phyloP scores from a whole-genome alignment of 2,888 invertebrate genomes.

The Epistrophella euchroma region DNA sequence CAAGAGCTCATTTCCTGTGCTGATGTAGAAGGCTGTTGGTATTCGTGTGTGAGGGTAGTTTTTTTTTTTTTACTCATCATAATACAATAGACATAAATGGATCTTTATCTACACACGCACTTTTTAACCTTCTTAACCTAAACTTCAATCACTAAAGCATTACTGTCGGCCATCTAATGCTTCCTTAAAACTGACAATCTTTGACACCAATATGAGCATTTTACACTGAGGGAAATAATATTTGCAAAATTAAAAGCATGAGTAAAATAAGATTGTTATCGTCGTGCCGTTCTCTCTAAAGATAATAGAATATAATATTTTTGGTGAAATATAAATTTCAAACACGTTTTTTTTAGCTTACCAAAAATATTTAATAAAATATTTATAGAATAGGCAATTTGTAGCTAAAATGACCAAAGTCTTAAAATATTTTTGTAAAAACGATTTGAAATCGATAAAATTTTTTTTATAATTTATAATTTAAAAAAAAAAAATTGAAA shows the following conservation, averaged over 20 bases:
- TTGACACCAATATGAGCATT: slow-evolving; percentile 8
- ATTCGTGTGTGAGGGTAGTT: slow-evolving; percentile 16
- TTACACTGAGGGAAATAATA: neutral
- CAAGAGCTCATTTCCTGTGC: slow-evolving; percentile 47
- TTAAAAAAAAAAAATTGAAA: too few species aligned
- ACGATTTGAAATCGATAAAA: too few species aligned
- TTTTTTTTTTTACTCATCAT: slow-evolving; percentile 17
- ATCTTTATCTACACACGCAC: slow-evolving; percentile 56
- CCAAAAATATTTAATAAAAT: too few species aligned
- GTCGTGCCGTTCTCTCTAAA: too few species aligned
- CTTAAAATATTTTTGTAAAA: too few species aligned
- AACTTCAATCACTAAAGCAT: slow-evolving; percentile 37
- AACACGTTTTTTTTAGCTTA: too few species aligned
- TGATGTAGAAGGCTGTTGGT: neutral
- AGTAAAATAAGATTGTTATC: too few species aligned
- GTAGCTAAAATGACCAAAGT: too few species aligned
- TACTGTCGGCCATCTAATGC: slow-evolving; percentile 15
- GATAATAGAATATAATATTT: too few species aligned
- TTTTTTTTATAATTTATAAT: too few species aligned
- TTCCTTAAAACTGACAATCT: slow-evolving; percentile 43
- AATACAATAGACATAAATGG: slow-evolving; percentile 45
- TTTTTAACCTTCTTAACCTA: slow-evolving; percentile 36
- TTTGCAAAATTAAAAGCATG: neutral
- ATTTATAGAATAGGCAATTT: too few species aligned
- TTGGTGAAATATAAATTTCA: too few species aligned